These are phyloP conservation scores for Dermochelys coriacea DNA, from an alignment of 2,797 vertebrate genomes.

Conservation along the genomic window DNA sequence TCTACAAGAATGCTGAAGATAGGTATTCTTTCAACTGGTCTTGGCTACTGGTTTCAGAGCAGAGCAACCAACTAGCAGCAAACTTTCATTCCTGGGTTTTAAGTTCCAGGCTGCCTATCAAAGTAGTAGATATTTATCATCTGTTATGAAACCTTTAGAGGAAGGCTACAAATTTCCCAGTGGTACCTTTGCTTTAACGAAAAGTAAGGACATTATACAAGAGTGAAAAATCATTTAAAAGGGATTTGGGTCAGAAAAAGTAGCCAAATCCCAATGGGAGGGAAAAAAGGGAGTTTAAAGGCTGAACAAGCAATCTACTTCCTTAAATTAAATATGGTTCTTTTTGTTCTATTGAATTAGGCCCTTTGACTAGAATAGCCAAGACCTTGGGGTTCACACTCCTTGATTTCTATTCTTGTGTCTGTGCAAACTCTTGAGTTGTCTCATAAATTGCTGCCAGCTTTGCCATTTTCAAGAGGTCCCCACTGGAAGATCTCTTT, in stretches of 20 bases:
- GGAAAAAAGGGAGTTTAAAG: slow-evolving; percentile 32
- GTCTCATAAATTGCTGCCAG: not conserved
- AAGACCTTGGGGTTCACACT: not conserved
- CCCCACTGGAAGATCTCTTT: not conserved
- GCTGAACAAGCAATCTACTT: slow-evolving; percentile 13
- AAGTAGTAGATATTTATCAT: slow-evolving; percentile 64
- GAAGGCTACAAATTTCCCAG: slow-evolving; percentile 58
- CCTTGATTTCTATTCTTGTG: not conserved
- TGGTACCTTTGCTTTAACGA: slow-evolving; percentile 44
- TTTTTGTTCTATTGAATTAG: slow-evolving; percentile 23
- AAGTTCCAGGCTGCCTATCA: slow-evolving; percentile 63
- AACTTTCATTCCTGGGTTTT: slow-evolving; percentile 54
- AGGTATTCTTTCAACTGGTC: slow-evolving; percentile 47
- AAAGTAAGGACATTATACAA: slow-evolving; percentile 8
- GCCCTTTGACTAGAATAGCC: not conserved
- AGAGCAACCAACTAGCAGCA: slow-evolving; percentile 56
- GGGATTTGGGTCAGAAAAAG: slow-evolving; percentile 37
- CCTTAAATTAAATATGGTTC: slow-evolving; percentile 1
- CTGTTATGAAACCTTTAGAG: slow-evolving; percentile 14
- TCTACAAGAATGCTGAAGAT: slow-evolving; percentile 26
- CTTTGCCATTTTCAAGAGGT: not conserved
- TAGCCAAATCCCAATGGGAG: slow-evolving; percentile 19
- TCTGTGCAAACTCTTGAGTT: not conserved
- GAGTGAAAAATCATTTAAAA: slow-evolving; percentile 44
- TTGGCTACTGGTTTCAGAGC: slow-evolving; percentile 39